Conservation (phyloP, 2,888 invertebrate genomes). For the Tachina fera region DNA sequence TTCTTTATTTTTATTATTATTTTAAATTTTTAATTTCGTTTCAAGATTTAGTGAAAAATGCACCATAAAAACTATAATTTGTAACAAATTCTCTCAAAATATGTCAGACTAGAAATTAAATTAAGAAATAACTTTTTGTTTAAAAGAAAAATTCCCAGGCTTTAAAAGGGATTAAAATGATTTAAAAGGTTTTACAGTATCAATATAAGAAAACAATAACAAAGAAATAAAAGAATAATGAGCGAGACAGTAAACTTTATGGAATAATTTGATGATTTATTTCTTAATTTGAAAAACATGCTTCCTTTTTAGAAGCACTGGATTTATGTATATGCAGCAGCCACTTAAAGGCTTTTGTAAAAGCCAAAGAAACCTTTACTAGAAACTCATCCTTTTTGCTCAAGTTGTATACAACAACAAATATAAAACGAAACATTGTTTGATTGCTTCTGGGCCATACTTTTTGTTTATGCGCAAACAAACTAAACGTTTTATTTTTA, state of each 20-base stretch:
- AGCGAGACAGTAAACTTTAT: constrained; percentile 10
- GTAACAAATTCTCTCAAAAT: constrained; percentile 66
- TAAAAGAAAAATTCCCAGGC: constrained; percentile 45
- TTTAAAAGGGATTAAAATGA: constrained; percentile 41
- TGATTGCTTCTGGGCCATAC: too few species aligned
- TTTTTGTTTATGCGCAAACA: too few species aligned
- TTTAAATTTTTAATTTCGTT: constrained; percentile 17
- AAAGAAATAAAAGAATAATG: not conserved
- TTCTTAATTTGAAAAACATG: constrained; percentile 26
- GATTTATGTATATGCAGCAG: not conserved
- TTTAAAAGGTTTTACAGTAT: constrained; percentile 45
- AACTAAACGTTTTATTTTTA: too few species aligned
- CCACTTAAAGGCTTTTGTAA: not conserved
- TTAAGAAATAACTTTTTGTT: constrained; percentile 13
- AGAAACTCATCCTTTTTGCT: not conserved
- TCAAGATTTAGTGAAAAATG: constrained; percentile 57
- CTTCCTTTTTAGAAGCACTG: not conserved
- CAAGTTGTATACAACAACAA: too few species aligned
- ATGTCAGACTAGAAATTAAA: constrained; percentile 67
- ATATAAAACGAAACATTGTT: too few species aligned
- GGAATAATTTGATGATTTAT: constrained; percentile 41
- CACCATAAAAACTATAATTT: constrained; percentile 68
- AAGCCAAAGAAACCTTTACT: not conserved
- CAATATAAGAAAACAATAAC: not conserved
- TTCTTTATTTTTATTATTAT: constrained; percentile 24